These are phyloP conservation scores for Anagrus nilaparvatae DNA, from an alignment of 1,140 invertebrate genomes.

Conservation along the genomic window DNA sequence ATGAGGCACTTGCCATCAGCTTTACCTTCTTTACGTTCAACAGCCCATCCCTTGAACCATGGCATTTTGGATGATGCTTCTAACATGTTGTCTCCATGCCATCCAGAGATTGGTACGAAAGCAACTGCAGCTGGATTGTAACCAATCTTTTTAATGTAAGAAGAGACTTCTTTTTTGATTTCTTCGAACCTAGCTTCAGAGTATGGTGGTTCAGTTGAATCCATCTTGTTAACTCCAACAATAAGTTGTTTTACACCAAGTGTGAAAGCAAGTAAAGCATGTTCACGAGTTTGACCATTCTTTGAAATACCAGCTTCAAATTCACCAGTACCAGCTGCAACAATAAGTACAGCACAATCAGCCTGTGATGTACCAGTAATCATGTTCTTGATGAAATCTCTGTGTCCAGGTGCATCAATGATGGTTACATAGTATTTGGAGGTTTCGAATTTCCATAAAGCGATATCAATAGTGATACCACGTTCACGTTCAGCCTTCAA, in stretches of 20 bases:
- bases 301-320: conserved; percentile 98
- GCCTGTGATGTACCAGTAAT: conserved; percentile 97
- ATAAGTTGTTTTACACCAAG: conserved; percentile 96
- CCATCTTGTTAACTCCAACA: conserved; percentile 99
- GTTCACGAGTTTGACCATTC: conserved; percentile 96
- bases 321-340: conserved; percentile 93
- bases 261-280: conserved; percentile 93
- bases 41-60: conserved; percentile 95
- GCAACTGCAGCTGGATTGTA: conserved; percentile 92
- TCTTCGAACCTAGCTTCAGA: conserved; percentile 85
- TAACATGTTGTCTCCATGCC: conserved; percentile 97
- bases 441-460: conserved; percentile 97
- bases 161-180: conserved; percentile 91
- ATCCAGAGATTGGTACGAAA: conserved; percentile 97
- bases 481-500: conserved; percentile 96
- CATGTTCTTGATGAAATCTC: conserved; percentile 99
- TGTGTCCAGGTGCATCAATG: conserved; percentile 96
- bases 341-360: conserved; percentile 94
- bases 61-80: conserved; percentile 85
- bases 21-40: conserved; percentile 85
- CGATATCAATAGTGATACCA: conserved; percentile 99
- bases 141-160: conserved; percentile 91
- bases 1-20: conserved; percentile 81
- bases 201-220: conserved; percentile 94
- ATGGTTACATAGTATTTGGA: conserved; percentile 95